These are phyloP conservation scores for Pemphigus obesinymphae DNA, from an alignment of 1,140 invertebrate genomes.

Conservation along the genomic window DNA sequence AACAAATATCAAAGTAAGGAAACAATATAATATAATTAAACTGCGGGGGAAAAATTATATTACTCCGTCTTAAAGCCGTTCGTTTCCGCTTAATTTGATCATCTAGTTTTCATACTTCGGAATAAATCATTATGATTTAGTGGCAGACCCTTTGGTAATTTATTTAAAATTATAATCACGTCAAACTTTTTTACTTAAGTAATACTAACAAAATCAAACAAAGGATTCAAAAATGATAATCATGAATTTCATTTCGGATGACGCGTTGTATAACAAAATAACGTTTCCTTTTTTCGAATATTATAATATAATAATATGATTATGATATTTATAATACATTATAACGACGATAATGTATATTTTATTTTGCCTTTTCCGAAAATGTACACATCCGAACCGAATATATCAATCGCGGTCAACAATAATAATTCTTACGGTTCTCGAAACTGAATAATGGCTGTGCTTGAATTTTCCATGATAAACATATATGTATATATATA, in stretches of 20 bases:
- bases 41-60: background rate
- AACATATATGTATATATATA: background rate
- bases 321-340: no score
- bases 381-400: background rate
- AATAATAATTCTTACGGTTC: background rate
- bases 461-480: background rate
- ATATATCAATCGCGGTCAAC: background rate
- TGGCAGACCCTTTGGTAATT: background rate
- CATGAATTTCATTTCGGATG: no score
- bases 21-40: background rate
- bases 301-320: no score
- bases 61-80: background rate
- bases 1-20: background rate
- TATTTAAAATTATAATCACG: background rate
- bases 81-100: background rate
- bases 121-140: background rate
- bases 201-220: no score
- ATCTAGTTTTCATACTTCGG: background rate
- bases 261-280: no score
- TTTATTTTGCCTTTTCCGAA: background rate
- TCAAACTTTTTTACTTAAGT: background rate
- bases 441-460: background rate
- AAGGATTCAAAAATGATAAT: no score
- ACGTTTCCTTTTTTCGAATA: no score
- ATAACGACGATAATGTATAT: no score